Evolutionary conservation across 1,140 invertebrate species (phyloP).

Genomic region (Radopholus similis): DNA sequence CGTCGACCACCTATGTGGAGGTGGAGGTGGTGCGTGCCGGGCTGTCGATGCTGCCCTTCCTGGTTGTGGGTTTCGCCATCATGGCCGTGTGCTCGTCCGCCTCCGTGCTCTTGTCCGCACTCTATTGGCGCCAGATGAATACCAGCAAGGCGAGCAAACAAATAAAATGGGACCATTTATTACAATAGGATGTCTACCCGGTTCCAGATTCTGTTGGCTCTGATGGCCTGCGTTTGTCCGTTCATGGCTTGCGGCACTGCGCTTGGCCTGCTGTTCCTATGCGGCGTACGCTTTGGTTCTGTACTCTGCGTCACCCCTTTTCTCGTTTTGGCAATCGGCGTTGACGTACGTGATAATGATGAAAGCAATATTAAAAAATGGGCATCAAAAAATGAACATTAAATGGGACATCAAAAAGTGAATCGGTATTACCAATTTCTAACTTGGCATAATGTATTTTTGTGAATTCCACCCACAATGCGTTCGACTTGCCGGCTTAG

Average conservation of each 20-base stretch:
- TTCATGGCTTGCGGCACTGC: constrained; percentile 54
- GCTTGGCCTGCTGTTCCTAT: constrained; percentile 47
- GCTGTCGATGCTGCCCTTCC: constrained; percentile 33
- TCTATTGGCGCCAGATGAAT: constrained; percentile 38
- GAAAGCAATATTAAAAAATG: neutral
- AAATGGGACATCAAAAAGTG: neutral
- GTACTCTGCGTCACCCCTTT: constrained; percentile 53
- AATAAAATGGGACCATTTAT: neutral
- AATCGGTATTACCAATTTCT: neutral
- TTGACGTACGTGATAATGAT: too few species aligned
- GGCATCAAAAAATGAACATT: neutral
- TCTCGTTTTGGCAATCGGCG: constrained; percentile 54
- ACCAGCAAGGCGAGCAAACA: constrained; percentile 43
- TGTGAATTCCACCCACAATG: too few species aligned
- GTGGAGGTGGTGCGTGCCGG: constrained; percentile 39
- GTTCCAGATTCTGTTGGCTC: constrained; percentile 34
- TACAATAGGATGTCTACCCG: neutral
- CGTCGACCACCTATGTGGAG: constrained; percentile 36
- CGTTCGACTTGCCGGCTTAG: constrained; percentile 33
- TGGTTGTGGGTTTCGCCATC: constrained; percentile 39
- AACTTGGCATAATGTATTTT: neutral
- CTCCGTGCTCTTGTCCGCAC: constrained; percentile 38
- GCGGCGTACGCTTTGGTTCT: constrained; percentile 46
- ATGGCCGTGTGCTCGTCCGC: constrained; percentile 42
- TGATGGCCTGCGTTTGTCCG: constrained; percentile 44